A percentile compares a stretch with the other conserved stretches of the same genome.
phyloP scores from a whole-genome alignment of 2,113 vertebrate species.

The Ploceus nigricollis region DNA sequence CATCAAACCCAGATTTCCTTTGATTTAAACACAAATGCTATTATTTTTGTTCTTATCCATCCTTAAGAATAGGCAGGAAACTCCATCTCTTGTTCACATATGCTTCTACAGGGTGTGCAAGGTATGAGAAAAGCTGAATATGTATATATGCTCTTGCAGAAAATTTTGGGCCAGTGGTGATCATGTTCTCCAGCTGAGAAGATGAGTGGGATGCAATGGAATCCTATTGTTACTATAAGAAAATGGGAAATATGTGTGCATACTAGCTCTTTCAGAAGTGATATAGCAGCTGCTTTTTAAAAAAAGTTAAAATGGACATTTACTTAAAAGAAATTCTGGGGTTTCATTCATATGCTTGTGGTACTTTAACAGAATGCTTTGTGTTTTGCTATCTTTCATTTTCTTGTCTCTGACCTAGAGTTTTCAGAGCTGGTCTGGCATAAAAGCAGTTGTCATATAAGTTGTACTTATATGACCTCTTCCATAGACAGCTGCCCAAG shows the following conservation, averaged over 20 bases:
- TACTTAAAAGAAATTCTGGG: background rate
- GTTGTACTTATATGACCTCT: background rate
- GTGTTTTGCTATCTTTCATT: background rate
- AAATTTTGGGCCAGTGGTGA: background rate
- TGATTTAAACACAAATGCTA: background rate
- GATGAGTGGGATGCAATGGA: background rate
- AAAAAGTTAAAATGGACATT: background rate
- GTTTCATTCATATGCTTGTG: background rate
- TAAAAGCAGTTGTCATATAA: background rate
- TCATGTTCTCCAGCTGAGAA: background rate
- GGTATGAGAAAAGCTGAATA: background rate
- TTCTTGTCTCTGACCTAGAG: background rate
- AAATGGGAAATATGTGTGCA: background rate
- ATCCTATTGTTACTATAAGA: background rate
- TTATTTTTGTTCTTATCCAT: background rate
- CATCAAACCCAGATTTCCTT: background rate
- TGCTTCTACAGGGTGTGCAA: background rate
- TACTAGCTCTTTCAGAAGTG: background rate
- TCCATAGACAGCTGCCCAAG: background rate
- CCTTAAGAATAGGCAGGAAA: background rate
- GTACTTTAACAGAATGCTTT: background rate
- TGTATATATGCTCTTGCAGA: background rate
- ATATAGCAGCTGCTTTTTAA: background rate
- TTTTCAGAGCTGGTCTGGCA: background rate
- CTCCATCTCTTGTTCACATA: background rate